Evolutionary conservation across 2,113 vertebrate genomes (phyloP), one percentile per base, ranked within the genome.

Genomic region (Oxyura jamaicensis): DNA sequence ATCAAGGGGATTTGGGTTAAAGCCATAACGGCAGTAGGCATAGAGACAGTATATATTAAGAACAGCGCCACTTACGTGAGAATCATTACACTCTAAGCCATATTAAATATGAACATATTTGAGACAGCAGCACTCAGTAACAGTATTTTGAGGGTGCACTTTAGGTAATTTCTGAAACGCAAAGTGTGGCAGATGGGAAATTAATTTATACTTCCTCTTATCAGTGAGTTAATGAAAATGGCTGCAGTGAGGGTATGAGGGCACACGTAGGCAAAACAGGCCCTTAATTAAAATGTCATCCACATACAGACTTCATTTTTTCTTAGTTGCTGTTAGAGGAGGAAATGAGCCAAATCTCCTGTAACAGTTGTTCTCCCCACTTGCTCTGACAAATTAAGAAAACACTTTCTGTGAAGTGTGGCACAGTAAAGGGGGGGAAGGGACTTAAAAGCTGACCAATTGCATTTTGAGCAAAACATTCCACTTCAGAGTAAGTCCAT

Each of bases 141-240:
- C 42, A 5, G 14, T 8, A 13, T 3, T 33, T 13, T 19, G 44
- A 73, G 48, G 56, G 53, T 13, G 42, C 33, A 39, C 12, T 46
- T 63, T 4, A n/a, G 26, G 52, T 44, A 19, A 11, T 60, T 41
- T 18, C 67, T 59, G 83, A 31, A 83, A 42, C 21, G 41, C 29
- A 19, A 33, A 33, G 52, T 13, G 2, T 15, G 31, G 8, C 42
- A 6, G 26, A 6, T 11, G 11, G 41, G 42, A 63, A 42, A 15
- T 3, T 2, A 42, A 53, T 3, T 11, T 31, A 17, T 31, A 21
- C 42, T 11, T 31, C 41, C 20, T 68, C 31, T 26, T 58, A 10
- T 2, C 48, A 12, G 11, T 0, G 1, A 71, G 66, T 29, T 65
- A 4, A 15, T 14, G 6, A 18, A n/a, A 13, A 20, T 0, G 3